Base-by-base conservation (phyloP, 2,888 invertebrate species). In the Lycocerus yunnanus region DNA sequence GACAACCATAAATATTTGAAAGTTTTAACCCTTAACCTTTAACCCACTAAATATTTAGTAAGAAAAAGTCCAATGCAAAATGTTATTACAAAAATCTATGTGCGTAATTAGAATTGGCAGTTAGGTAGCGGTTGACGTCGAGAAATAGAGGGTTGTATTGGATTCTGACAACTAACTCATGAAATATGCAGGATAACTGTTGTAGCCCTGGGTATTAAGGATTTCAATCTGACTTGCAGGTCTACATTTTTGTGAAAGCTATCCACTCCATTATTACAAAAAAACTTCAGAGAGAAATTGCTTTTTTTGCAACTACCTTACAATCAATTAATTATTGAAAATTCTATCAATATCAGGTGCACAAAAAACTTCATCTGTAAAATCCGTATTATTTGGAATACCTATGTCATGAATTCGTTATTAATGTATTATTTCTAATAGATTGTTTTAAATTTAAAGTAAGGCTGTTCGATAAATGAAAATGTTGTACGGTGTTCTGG, bases 121-220 rank as follows among this genome's bases (percentile, higher is more conserved):
- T 61, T 70, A 58, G 69, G 69, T 69, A 18, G 65, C 27, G 60
- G 65, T 58, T 65, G 66, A 63, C 58, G 67, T 61, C n/a, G 65
- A 67, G 68, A 70, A 74, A 68, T 69, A 58, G 65, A 60, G 63
- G 43, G 16, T 14, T 68, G 66, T 72, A 69, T 72, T 66, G 69
- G 66, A 66, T 66, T 65, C 69, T 72, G 69, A 72, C 66, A 69
- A 72, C 67, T 71, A 65, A 59, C 74, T 77, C 73, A 76, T 77
- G 76, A 77, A 77, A 74, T 74, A 77, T 78, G 77, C 71, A 78
- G 73, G 73, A 68, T 77, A 76, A 74, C 72, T 74, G 73, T 75
- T 77, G 76, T 74, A 68, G 69, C 71, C 69, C 74, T 70, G 68
- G 66, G 68, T 59, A 27, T 65, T 71, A 74, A 75, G 66, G 68